Evolutionary conservation across 1,140 invertebrate genomes (phyloP), one percentile per base, ranked within the genome.

Genomic region (Drosophila miranda): DNA sequence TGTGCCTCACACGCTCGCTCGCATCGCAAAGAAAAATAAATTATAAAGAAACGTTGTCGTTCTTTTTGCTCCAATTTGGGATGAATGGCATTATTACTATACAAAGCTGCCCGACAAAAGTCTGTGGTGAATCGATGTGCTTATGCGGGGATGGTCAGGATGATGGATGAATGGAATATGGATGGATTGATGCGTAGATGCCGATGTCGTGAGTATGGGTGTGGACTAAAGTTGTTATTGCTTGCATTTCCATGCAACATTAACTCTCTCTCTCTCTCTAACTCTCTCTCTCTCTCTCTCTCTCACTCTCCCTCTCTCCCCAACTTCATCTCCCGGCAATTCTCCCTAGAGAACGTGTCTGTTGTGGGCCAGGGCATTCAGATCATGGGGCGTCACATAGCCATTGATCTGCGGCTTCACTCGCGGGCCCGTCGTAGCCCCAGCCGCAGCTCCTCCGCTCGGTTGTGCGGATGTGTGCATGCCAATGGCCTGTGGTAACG

Each of bases 351-450:
- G 70, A 59, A 82, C 79, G 51, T 87, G 82, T 16, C 81, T 45
- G 44, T 86, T 86, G 54, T 78, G 82, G n/a, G 82, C 82, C 46
- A 86, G 43, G 14, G 83, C 82, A 23, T 75, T 86, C 6, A 86
- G 44, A 38, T 86, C 78, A 64, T 82, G 81, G 11, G 77, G 81
- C 62, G 82, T 86, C 28, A 86, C 82, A 56, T 86, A 86, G 28
- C 82, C 82, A 14, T 72, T 75, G n/a, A 86, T 87, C 1, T 66
- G 62, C 6, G 78, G 81, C 58, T 75, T 77, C 5, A 75, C 38
- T 21, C 62, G 55, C 14, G 67, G 46, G 26, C 56, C 58, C 19
- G 42, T 45, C 41, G 45, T 38, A 19, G 42, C 23, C 28, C 49
- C 0, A 50, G 26, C 21, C 14, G 46, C 26, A n/a, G 46, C 14